phyloP scores from a whole-genome alignment of 2,888 invertebrate species.

The Ormyrus labotus region DNA sequence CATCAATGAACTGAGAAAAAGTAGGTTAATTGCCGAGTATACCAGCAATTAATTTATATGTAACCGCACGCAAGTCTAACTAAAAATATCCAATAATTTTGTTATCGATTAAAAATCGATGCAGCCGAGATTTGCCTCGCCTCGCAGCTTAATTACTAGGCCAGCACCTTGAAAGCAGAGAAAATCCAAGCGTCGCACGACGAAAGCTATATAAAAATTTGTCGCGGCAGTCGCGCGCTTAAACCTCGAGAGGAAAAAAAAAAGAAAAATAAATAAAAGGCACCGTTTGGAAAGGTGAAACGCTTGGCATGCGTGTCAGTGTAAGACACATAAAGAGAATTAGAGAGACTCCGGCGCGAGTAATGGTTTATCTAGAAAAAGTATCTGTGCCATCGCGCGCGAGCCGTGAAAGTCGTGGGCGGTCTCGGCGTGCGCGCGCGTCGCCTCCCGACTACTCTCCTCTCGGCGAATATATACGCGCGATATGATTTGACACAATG shows the following conservation, averaged over 20 bases:
- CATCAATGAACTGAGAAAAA: neutral
- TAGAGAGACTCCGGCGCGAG: conserved; percentile 35
- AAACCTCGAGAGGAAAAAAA: too few species aligned
- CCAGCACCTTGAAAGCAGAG: too few species aligned
- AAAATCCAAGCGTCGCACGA: too few species aligned
- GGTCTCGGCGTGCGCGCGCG: conserved; percentile 8
- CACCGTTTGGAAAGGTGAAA: neutral
- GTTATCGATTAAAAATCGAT: too few species aligned
- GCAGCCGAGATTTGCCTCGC: too few species aligned
- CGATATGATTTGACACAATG: conserved; percentile 42
- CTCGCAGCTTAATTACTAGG: too few species aligned
- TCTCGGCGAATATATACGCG: conserved; percentile 8
- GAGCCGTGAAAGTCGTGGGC: conserved; percentile 54
- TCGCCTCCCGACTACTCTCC: neutral
- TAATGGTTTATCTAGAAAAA: conserved; percentile 52
- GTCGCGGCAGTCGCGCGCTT: too few species aligned
- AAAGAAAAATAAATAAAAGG: neutral
- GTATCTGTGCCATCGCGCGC: conserved; percentile 35
- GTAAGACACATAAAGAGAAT: conserved; percentile 22
- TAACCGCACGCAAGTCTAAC: too few species aligned
- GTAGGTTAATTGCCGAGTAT: neutral
- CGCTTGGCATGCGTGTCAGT: neutral
- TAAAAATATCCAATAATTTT: too few species aligned
- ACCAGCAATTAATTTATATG: neutral
- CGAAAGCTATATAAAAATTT: too few species aligned